phyloP scores from a whole-genome alignment of 2,888 invertebrate genomes.

The Cephus pulcher region DNA sequence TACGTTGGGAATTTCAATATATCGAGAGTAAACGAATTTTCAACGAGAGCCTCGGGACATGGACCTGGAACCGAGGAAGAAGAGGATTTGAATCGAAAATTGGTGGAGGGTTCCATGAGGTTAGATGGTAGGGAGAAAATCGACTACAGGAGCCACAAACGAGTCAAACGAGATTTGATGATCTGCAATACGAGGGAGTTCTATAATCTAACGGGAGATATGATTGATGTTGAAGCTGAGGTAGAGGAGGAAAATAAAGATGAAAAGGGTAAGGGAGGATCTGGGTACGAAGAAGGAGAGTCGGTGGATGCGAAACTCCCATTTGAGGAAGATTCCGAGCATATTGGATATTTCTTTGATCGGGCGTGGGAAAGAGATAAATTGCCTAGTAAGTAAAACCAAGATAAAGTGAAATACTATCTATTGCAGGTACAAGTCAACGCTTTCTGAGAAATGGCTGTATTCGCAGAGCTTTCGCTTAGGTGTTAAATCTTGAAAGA shows the following conservation, averaged over 20 bases:
- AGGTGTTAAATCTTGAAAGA: background rate
- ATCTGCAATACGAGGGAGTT: conserved; percentile 42
- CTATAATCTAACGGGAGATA: conserved; percentile 68
- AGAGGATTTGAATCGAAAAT: conserved; percentile 6
- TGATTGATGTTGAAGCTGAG: conserved; percentile 61
- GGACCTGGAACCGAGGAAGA: conserved; percentile 1
- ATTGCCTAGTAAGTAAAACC: conserved; percentile 37
- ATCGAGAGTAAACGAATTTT: conserved; percentile 16
- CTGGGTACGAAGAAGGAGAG: conserved; percentile 22
- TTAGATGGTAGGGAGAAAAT: conserved; percentile 3
- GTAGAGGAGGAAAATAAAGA: conserved; percentile 35
- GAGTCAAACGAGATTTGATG: conserved; percentile 22
- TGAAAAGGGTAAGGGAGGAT: conserved; percentile 27
- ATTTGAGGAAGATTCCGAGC: conserved; percentile 54
- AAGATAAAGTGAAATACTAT: background rate
- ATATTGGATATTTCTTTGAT: conserved; percentile 67
- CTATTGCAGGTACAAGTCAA: background rate
- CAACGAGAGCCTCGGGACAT: conserved; percentile 13
- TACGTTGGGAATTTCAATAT: conserved; percentile 15
- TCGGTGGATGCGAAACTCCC: conserved; percentile 16
- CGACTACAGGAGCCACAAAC: conserved; percentile 19
- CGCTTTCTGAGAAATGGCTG: background rate
- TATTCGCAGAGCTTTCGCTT: background rate
- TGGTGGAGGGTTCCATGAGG: conserved; percentile 5
- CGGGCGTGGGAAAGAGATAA: conserved; percentile 61